Conservation (phyloP, 2,113 vertebrate genomes). For the Eolophus roseicapilla region DNA sequence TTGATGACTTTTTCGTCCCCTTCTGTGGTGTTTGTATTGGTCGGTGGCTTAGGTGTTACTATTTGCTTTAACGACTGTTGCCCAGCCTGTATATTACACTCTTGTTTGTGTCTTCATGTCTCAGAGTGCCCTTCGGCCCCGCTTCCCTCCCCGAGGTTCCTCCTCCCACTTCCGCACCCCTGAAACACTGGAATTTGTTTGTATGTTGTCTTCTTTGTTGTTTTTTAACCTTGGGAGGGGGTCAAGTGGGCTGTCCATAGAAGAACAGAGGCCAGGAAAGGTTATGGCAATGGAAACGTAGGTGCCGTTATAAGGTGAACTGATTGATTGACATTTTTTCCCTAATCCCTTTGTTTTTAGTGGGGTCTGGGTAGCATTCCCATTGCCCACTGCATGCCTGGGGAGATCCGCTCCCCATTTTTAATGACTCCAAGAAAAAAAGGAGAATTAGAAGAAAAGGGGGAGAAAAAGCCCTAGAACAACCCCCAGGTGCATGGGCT, state of each 20-base stretch:
- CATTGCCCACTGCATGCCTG: neutral
- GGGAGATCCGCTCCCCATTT: neutral
- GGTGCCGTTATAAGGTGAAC: constrained; percentile 3
- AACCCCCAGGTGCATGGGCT: constrained; percentile 21
- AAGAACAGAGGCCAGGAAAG: neutral
- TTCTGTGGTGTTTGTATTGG: constrained; percentile 72
- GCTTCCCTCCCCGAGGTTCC: neutral
- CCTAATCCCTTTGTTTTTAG: neutral
- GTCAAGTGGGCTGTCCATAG: neutral
- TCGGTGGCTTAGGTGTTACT: constrained; percentile 77
- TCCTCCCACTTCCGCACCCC: constrained; percentile 1
- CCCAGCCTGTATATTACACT: constrained; percentile 69
- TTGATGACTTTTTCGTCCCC: constrained; percentile 19
- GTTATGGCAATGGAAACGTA: neutral
- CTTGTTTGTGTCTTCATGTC: constrained; percentile 66
- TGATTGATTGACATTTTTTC: neutral
- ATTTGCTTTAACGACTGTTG: constrained; percentile 55
- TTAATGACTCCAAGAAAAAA: neutral
- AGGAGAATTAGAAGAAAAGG: neutral
- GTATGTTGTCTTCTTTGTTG: constrained; percentile 55
- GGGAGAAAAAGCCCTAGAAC: neutral
- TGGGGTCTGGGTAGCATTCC: neutral
- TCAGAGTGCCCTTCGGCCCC: constrained; percentile 51
- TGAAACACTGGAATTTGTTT: constrained; percentile 78
- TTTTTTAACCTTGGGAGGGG: constrained; percentile 36